Conservation (phyloP, 2,888 invertebrate genomes). For the Cetonia aurata region DNA sequence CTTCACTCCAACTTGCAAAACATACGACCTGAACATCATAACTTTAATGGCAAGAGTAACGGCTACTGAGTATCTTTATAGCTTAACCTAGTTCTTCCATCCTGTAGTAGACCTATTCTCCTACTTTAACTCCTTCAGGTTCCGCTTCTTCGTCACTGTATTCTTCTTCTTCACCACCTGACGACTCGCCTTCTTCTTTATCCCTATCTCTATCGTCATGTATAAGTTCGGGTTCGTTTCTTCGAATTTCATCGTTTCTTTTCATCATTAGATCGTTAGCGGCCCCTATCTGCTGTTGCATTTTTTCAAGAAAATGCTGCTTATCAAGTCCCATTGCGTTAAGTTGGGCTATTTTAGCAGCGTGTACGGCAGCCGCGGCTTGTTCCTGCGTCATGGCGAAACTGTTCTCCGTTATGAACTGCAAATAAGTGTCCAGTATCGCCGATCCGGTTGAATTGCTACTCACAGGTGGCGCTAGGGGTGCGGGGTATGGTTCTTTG, state of each 20-base stretch:
- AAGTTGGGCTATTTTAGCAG: constrained; percentile 83
- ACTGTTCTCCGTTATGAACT: constrained; percentile 88
- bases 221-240: constrained; percentile 71
- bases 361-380: constrained; percentile 79
- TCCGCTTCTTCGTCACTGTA: constrained; percentile 69
- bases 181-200: constrained; percentile 68
- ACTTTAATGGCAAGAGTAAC: constrained; percentile 55
- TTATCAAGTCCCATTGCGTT: constrained; percentile 73
- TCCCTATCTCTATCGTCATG: constrained; percentile 66
- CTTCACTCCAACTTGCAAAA: constrained; percentile 26
- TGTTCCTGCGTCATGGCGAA: constrained; percentile 78
- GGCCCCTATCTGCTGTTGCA: constrained; percentile 73
- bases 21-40: constrained; percentile 48
- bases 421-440: constrained; percentile 87
- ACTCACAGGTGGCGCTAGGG: constrained; percentile 66
- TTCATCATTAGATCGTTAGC: constrained; percentile 71
- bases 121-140: constrained; percentile 67
- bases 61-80: constrained; percentile 53
- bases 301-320: constrained; percentile 74
- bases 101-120: constrained; percentile 59
- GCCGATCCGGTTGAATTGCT: constrained; percentile 78
- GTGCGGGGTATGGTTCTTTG: constrained; percentile 79
- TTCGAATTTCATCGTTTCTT: constrained; percentile 66
- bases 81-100: constrained; percentile 53
- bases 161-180: constrained; percentile 71